Evolutionary conservation across 2,888 invertebrate genomes (phyloP).

Genomic region (Zaprionus bogoriensis): DNA sequence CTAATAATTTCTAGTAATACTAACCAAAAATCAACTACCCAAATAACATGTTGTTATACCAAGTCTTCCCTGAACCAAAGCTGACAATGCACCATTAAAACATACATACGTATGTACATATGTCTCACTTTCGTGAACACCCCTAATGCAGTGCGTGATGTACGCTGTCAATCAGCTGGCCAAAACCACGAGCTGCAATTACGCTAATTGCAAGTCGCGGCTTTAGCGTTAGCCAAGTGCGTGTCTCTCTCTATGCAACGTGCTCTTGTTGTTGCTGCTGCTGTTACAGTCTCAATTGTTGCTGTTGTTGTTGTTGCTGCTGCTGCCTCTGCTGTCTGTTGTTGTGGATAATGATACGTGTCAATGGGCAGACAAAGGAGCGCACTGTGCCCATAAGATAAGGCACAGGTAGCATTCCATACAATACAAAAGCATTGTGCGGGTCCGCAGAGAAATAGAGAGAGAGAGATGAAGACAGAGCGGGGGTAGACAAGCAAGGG

Average conservation of each 20-base stretch:
- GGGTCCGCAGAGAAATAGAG: background rate
- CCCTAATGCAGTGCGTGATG: constrained; percentile 1
- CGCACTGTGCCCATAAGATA: constrained; percentile 42
- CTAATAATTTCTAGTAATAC: too few species aligned
- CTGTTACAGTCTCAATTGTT: background rate
- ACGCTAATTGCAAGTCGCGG: constrained; percentile 54
- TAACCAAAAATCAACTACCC: too few species aligned
- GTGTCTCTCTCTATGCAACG: background rate
- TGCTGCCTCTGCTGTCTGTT: constrained; percentile 1
- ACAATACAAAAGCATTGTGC: constrained; percentile 15
- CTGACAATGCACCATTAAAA: too few species aligned
- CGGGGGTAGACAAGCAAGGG: background rate
- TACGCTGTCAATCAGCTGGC: constrained; percentile 12
- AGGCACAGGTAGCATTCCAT: constrained; percentile 42
- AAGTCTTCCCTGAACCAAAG: background rate
- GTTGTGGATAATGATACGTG: constrained; percentile 44
- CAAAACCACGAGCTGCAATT: constrained; percentile 51
- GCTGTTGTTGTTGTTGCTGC: background rate
- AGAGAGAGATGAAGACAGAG: background rate
- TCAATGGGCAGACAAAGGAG: constrained; percentile 42
- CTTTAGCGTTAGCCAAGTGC: constrained; percentile 37
- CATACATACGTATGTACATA: too few species aligned
- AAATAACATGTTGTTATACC: too few species aligned
- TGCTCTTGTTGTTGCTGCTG: constrained; percentile 1
- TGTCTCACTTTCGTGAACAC: background rate